A percentile compares a stretch with the other conserved stretches of the same genome.
Evolutionary conservation across 2,113 vertebrate species (phyloP).

Genomic region (Corythornis cristatus): DNA sequence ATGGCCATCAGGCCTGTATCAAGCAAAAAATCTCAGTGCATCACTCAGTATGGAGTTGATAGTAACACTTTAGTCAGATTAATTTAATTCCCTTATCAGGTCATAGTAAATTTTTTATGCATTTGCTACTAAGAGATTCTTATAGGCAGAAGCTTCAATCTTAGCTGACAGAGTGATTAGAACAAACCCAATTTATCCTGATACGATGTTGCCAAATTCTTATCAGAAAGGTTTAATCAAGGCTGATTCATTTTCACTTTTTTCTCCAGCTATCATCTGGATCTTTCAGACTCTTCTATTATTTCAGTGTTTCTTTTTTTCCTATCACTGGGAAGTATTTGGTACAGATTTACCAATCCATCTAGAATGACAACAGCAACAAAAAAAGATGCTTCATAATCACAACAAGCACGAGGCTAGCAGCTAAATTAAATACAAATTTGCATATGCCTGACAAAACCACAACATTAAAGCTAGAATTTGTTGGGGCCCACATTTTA

Average conservation of each 20-base stretch:
- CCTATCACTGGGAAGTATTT: neutral
- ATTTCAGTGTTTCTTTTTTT: constrained; percentile 29
- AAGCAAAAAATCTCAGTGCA: neutral
- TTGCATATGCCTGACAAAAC: constrained; percentile 18
- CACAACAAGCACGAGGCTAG: constrained; percentile 15
- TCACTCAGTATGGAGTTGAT: neutral
- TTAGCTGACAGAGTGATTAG: neutral
- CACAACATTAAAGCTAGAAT: constrained; percentile 18
- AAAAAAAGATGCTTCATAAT: constrained; percentile 22
- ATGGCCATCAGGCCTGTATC: neutral
- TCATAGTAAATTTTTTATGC: neutral
- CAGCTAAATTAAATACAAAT: constrained; percentile 40
- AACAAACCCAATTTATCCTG: neutral
- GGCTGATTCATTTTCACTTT: constrained; percentile 7
- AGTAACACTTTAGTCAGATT: neutral
- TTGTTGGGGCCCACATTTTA: neutral
- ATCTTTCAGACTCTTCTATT: neutral
- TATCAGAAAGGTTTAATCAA: constrained; percentile 29
- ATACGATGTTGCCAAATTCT: neutral
- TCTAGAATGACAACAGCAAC: constrained; percentile 36
- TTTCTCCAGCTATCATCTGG: constrained; percentile 1
- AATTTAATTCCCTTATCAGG: neutral
- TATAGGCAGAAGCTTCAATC: neutral
- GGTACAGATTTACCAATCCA: constrained; percentile 20
- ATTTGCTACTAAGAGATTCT: neutral